These are phyloP conservation scores for Melanargia galathea DNA, from an alignment of 2,888 invertebrate species.

Conservation along the genomic window DNA sequence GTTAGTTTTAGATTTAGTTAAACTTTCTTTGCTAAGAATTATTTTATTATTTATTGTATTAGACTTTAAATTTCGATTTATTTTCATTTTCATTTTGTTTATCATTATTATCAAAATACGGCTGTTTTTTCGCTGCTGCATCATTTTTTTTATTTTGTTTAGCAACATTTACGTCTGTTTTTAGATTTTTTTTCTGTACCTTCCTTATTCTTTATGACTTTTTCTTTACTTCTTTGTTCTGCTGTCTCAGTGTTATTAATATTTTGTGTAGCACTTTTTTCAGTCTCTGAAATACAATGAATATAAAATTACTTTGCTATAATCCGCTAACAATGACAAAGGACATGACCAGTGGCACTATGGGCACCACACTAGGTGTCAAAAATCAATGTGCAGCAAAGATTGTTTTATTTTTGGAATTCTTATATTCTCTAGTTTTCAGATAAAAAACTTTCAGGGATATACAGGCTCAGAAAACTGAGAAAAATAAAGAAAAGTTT, in stretches of 20 bases:
- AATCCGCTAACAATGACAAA: too few species aligned
- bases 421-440: too few species aligned
- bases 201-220: background rate
- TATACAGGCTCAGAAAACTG: too few species aligned
- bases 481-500: too few species aligned
- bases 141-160: background rate
- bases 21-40: background rate
- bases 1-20: background rate
- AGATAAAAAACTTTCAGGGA: too few species aligned
- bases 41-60: constrained; percentile 1
- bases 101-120: background rate
- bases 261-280: background rate
- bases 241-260: background rate
- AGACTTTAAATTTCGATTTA: background rate
- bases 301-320: too few species aligned
- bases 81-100: background rate
- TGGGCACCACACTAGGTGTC: too few species aligned
- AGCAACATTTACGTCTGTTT: background rate
- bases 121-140: background rate
- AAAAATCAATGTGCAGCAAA: too few species aligned
- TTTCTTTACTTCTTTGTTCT: background rate
- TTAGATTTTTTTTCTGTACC: background rate
- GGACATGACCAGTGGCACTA: too few species aligned
- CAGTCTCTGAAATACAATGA: too few species aligned
- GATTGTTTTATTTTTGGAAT: too few species aligned